These are phyloP conservation scores for Megatriorchis doriae DNA, from an alignment of 2,113 vertebrate genomes.

Conservation along the genomic window DNA sequence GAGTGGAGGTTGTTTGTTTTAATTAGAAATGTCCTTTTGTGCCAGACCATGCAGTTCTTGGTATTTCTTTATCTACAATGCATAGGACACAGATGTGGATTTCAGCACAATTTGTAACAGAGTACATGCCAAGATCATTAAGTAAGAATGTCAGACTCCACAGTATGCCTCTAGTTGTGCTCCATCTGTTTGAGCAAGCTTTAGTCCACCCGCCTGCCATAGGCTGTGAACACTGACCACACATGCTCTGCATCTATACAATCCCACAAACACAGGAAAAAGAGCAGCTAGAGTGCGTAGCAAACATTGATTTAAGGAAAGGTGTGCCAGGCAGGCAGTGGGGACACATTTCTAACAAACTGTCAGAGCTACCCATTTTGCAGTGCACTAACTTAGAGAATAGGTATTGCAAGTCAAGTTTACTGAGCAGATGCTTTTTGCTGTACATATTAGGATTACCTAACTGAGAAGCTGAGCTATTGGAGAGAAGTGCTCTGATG, in stretches of 20 bases:
- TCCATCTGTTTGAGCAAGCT: not conserved
- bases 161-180: not conserved
- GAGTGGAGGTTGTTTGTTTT: not conserved
- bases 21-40: not conserved
- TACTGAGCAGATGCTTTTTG: not conserved
- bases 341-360: not conserved
- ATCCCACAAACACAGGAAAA: accelerated
- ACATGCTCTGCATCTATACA: not conserved
- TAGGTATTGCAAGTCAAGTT: not conserved
- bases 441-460: not conserved
- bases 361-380: not conserved
- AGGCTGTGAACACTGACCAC: not conserved
- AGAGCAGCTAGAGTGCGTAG: not conserved
- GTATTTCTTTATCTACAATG: not conserved
- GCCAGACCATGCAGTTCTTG: not conserved
- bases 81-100: not conserved
- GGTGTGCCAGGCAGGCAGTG: not conserved
- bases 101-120: not conserved
- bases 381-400: not conserved
- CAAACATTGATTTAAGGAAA: not conserved
- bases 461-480: not conserved
- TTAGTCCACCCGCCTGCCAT: not conserved
- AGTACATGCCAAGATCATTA: not conserved
- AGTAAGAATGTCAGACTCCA: not conserved
- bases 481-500: not conserved